These are phyloP conservation scores for Theristicus caerulescens DNA, from an alignment of 2,113 vertebrate genomes.

Conservation along the genomic window DNA sequence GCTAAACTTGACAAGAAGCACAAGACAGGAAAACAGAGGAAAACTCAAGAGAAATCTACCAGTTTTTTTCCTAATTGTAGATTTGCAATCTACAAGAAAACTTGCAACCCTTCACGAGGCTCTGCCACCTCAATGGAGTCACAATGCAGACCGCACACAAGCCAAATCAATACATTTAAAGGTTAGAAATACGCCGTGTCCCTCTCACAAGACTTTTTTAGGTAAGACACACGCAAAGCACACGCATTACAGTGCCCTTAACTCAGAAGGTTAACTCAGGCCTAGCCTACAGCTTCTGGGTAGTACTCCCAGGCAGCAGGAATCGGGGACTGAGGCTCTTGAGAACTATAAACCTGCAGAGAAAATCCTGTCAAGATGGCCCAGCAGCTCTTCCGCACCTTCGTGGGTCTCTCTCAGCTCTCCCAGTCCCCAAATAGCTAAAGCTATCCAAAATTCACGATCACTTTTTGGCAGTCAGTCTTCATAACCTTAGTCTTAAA, in stretches of 20 bases:
- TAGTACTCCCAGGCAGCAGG: not conserved
- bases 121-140: not conserved
- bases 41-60: not conserved
- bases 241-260: not conserved
- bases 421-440: not conserved
- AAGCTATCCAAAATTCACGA: not conserved
- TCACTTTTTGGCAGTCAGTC: not conserved
- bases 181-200: not conserved
- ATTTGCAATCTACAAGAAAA: not conserved
- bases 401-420: not conserved
- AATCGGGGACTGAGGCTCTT: rapidly evolving
- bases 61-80: not conserved
- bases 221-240: not conserved
- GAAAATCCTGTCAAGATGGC: not conserved
- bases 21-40: not conserved
- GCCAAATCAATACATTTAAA: not conserved
- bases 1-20: not conserved
- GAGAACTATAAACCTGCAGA: not conserved
- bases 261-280: not conserved
- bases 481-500: not conserved
- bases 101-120: not conserved
- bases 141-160: rapidly evolving
- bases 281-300: not conserved
- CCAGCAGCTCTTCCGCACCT: not conserved
- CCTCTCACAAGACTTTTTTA: not conserved